Conservation (phyloP, 1,140 invertebrate species). For the Caenorhabditis remanei region DNA sequence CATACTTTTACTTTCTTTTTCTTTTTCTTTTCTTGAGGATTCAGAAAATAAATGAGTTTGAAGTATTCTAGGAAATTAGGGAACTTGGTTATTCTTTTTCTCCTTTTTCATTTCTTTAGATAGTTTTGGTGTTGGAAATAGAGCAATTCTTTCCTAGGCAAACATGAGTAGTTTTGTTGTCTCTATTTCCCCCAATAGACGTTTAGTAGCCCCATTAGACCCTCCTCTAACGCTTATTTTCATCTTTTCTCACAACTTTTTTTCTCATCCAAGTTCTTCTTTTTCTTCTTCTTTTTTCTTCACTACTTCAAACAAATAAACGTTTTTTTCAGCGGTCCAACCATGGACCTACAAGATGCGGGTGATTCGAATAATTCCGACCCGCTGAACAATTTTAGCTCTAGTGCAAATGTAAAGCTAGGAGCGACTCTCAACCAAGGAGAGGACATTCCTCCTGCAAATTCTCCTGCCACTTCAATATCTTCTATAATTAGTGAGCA, state of each 20-base stretch:
- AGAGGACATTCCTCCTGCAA: constrained; percentile 27
- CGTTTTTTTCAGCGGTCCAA: constrained; percentile 3
- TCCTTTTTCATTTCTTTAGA: too few species aligned
- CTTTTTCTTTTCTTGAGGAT: not conserved
- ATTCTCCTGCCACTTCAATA: constrained; percentile 22
- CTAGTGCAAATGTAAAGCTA: not conserved
- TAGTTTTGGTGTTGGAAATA: too few species aligned
- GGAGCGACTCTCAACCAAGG: constrained; percentile 36
- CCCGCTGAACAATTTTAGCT: not conserved
- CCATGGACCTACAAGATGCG: not conserved
- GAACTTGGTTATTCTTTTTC: not conserved
- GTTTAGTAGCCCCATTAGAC: constrained; percentile 36
- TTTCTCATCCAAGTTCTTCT: too few species aligned
- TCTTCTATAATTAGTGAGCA: constrained; percentile 13
- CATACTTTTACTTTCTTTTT: not conserved
- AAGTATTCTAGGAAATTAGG: not conserved
- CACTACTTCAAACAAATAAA: too few species aligned
- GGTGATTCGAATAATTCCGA: not conserved
- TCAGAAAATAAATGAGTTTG: not conserved
- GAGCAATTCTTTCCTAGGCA: too few species aligned
- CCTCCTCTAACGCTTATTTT: not conserved
- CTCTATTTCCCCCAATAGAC: not conserved
- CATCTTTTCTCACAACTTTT: not conserved
- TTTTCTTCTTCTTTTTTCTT: not conserved
- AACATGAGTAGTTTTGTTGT: not conserved